Evolutionary conservation across 2,113 vertebrate species (phyloP).

Genomic region (Isurus oxyrinchus): DNA sequence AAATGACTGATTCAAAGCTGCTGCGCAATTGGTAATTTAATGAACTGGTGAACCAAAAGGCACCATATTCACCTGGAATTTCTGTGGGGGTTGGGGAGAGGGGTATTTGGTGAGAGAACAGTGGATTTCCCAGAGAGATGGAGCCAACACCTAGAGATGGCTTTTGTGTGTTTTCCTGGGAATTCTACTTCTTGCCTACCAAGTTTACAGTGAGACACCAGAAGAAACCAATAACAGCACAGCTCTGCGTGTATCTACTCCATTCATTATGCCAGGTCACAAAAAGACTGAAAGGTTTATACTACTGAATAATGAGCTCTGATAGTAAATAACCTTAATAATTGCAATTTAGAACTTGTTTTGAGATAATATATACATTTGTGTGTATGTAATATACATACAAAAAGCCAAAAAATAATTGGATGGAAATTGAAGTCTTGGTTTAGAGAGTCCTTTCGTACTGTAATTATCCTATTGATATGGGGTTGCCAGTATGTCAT

Average conservation of each 20-base stretch:
- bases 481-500: not conserved
- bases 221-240: not conserved
- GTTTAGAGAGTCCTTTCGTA: not conserved
- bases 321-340: not conserved
- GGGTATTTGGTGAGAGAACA: no score
- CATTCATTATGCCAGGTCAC: not conserved
- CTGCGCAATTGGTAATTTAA: not conserved
- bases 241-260: not conserved
- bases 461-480: not conserved
- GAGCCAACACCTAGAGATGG: not conserved
- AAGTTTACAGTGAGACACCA: not conserved
- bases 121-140: no score
- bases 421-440: not conserved
- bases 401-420: not conserved
- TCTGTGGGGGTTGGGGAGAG: no score
- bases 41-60: not conserved
- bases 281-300: not conserved
- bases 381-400: not conserved
- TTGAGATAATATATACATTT: not conserved
- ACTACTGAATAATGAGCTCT: not conserved
- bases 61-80: no score
- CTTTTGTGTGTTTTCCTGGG: not conserved
- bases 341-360: not conserved
- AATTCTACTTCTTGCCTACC: not conserved
- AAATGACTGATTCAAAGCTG: not conserved